Percentiles rank a stretch among this genome's conserved stretches.
These are phyloP conservation scores for Sinella curviseta DNA, from an alignment of 1,140 invertebrate species.

Conservation along the genomic window DNA sequence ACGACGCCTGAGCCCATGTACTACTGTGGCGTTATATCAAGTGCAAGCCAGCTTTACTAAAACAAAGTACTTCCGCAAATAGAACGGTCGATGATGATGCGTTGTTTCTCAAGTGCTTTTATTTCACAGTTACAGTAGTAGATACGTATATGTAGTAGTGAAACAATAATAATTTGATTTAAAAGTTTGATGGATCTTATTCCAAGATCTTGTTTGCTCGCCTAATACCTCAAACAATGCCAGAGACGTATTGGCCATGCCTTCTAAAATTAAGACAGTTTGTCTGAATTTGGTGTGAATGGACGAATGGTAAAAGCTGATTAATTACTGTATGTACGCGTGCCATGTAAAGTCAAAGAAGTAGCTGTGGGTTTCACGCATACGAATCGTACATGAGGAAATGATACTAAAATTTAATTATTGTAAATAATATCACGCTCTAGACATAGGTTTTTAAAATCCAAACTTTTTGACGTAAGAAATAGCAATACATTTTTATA, in stretches of 20 bases:
- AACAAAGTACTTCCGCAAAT: too few species aligned
- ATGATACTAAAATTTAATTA: background rate
- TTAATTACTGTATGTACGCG: background rate
- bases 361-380: background rate
- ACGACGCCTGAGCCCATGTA: too few species aligned
- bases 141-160: too few species aligned
- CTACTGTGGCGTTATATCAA: too few species aligned
- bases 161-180: too few species aligned
- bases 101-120: too few species aligned
- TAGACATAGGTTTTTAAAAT: constrained; percentile 2
- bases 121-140: too few species aligned
- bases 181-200: background rate
- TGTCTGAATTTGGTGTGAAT: background rate
- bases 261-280: constrained; percentile 14
- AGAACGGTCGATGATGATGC: too few species aligned
- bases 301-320: background rate
- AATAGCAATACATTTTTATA: constrained; percentile 2
- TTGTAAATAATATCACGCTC: background rate
- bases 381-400: background rate
- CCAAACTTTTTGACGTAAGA: constrained; percentile 24
- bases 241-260: background rate
- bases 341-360: constrained; percentile 21
- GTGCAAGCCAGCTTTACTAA: too few species aligned
- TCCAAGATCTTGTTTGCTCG: background rate
- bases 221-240: background rate